Evolutionary conservation across 2,888 invertebrate genomes (phyloP).

Genomic region (Odontomyia ornata): DNA sequence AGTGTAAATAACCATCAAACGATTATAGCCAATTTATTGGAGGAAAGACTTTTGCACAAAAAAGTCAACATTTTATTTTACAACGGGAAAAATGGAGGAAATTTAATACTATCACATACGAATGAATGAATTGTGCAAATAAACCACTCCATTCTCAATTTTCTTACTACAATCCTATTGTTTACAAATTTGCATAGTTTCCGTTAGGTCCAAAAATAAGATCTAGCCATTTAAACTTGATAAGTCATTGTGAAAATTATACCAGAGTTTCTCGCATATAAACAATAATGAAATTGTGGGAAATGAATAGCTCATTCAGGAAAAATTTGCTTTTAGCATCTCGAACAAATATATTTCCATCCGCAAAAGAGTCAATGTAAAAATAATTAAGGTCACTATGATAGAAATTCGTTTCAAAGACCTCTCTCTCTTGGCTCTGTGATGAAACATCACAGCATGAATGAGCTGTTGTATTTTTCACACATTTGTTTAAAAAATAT

Average conservation of each 20-base stretch:
- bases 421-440: no score
- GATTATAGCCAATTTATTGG: no score
- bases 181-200: not conserved
- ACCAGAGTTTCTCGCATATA: not conserved
- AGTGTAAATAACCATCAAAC: no score
- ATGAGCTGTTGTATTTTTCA: not conserved
- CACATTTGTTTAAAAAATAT: not conserved
- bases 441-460: not conserved
- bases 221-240: not conserved
- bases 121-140: no score
- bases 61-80: no score
- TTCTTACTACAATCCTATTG: not conserved
- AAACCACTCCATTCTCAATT: no score
- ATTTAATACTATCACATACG: no score
- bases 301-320: not conserved
- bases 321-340: not conserved
- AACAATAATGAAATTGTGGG: not conserved
- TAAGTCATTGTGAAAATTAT: conserved; percentile 1
- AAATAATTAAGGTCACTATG: not conserved
- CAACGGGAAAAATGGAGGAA: no score
- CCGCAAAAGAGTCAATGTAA: no score
- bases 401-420: no score
- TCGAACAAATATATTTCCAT: not conserved
- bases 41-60: no score
- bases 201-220: not conserved